Conservation (phyloP, 2,797 vertebrate genomes). For the Fringilla coelebs region DNA sequence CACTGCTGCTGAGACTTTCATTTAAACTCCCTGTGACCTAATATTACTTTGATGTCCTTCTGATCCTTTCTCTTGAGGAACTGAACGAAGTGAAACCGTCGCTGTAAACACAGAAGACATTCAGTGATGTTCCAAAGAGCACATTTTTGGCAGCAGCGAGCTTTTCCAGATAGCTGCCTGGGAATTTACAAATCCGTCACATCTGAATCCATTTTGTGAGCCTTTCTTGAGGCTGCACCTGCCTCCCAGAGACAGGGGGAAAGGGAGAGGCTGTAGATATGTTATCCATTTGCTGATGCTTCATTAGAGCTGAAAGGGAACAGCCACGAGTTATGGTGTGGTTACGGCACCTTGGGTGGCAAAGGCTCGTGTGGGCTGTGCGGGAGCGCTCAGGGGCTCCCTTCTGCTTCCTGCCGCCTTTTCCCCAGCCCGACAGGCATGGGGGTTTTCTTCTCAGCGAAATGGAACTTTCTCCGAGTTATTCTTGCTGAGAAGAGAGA, state of each 20-base stretch:
- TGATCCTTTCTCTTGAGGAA: not conserved
- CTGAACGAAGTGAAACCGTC: not conserved
- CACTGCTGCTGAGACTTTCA: not conserved
- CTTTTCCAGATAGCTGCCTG: not conserved
- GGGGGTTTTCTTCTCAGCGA: not conserved
- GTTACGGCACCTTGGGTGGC: not conserved
- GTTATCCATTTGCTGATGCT: not conserved
- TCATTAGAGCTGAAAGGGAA: not conserved
- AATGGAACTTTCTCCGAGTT: not conserved
- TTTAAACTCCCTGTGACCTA: not conserved
- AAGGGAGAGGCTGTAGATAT: not conserved
- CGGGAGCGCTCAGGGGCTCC: not conserved
- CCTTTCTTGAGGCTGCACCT: not conserved
- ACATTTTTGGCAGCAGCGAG: constrained; percentile 9
- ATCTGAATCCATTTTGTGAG: constrained; percentile 1
- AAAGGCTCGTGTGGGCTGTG: not conserved
- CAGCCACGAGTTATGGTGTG: not conserved
- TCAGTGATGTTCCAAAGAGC: not conserved
- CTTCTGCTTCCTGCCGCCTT: not conserved
- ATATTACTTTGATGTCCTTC: not conserved
- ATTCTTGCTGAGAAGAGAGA: not conserved
- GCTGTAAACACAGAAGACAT: constrained; percentile 7
- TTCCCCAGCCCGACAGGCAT: rapidly evolving
- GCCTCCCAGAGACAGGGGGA: not conserved
- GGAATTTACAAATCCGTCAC: not conserved